These are phyloP conservation scores for Batillaria attramentaria DNA, from an alignment of 1,140 invertebrate genomes.

Conservation along the genomic window DNA sequence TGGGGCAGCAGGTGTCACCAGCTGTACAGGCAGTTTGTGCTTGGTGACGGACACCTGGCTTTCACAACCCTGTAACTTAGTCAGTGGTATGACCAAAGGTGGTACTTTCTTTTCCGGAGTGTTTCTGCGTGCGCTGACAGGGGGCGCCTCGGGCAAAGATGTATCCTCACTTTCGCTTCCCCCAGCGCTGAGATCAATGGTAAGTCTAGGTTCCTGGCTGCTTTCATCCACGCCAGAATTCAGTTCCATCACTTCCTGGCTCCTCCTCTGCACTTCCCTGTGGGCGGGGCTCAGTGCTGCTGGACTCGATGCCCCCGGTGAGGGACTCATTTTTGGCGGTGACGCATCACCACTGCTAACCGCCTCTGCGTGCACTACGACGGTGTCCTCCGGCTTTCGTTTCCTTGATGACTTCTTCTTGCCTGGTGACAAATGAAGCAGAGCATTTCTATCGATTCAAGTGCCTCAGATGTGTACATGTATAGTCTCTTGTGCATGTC, in stretches of 20 bases:
- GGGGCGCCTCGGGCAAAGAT: neutral
- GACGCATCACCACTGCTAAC: neutral
- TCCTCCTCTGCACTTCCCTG: neutral
- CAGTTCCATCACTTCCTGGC: neutral
- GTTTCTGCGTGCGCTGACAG: neutral
- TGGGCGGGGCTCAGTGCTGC: neutral
- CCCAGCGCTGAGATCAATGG: slow-evolving; percentile 12
- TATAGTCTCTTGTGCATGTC: too few species aligned
- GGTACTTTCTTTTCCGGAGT: slow-evolving; percentile 20
- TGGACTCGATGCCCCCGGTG: neutral
- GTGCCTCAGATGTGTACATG: too few species aligned
- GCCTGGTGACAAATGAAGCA: too few species aligned
- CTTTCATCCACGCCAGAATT: neutral
- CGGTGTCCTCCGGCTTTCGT: slow-evolving; percentile 21
- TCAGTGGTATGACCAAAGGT: slow-evolving; percentile 13
- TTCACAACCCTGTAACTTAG: too few species aligned
- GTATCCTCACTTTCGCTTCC: slow-evolving; percentile 3
- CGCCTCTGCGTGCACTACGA: neutral
- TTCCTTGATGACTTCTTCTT: neutral
- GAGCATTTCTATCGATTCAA: too few species aligned
- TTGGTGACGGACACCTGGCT: too few species aligned
- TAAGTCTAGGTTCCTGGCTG: slow-evolving; percentile 1
- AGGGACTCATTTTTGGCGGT: neutral
- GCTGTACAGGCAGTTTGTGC: too few species aligned
- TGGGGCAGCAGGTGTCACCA: too few species aligned